Conservation (phyloP, 1,140 invertebrate species). For the Apis florea region DNA sequence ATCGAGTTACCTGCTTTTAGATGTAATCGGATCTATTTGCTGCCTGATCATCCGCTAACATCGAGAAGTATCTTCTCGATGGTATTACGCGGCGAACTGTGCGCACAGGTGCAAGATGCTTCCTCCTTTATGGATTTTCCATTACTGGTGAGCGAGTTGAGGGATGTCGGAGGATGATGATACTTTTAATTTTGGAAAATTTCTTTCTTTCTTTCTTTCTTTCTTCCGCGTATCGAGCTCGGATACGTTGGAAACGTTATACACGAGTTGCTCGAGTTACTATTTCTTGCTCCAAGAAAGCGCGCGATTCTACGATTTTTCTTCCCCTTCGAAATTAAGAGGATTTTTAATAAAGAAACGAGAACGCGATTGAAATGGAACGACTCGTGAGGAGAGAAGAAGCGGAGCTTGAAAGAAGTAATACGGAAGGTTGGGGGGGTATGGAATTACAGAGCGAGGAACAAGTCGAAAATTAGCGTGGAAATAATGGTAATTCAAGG, state of each 20-base stretch:
- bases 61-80: background rate
- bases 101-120: background rate
- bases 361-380: no score
- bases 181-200: no score
- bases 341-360: background rate
- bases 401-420: background rate
- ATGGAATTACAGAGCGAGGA: background rate
- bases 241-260: no score
- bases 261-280: no score
- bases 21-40: constrained; percentile 34
- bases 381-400: background rate
- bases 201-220: no score
- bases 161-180: no score
- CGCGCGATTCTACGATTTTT: no score
- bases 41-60: constrained; percentile 12
- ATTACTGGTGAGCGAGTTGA: no score
- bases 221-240: no score
- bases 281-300: no score
- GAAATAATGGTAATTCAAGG: background rate
- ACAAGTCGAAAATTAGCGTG: background rate
- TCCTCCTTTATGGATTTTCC: background rate
- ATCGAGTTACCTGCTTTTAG: constrained; percentile 52
- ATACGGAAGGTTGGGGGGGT: background rate
- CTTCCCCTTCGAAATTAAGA: background rate
- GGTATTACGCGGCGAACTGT: background rate